Evolutionary conservation across 2,888 invertebrate genomes (phyloP).

Genomic region (Drosophila imparisetae): DNA sequence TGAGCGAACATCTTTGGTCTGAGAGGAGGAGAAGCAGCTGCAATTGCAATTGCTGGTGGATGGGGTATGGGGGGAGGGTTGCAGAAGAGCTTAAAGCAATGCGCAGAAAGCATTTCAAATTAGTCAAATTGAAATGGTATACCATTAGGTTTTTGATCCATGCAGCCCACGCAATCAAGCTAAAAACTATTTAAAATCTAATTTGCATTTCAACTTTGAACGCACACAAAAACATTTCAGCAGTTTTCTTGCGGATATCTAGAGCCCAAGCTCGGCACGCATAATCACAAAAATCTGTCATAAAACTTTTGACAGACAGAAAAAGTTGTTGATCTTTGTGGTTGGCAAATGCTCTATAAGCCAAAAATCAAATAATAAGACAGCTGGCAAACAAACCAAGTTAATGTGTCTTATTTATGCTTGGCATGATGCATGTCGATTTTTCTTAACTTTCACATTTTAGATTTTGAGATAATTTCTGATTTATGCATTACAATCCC

Average conservation of each 20-base stretch:
- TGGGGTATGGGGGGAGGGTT: slow-evolving; percentile 5
- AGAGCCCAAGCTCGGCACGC: slow-evolving; percentile 28
- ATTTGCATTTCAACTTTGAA: slow-evolving; percentile 66
- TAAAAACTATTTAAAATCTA: slow-evolving; percentile 77
- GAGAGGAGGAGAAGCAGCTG: background rate
- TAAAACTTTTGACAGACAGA: slow-evolving; percentile 67
- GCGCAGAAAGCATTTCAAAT: slow-evolving; percentile 52
- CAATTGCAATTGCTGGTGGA: background rate
- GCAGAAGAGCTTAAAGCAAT: slow-evolving; percentile 34
- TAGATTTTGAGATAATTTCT: slow-evolving; percentile 6
- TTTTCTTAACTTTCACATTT: slow-evolving; percentile 19
- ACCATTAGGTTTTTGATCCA: slow-evolving; percentile 61
- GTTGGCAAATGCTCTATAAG: slow-evolving; percentile 42
- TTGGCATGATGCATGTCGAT: slow-evolving; percentile 65
- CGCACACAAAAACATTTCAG: slow-evolving; percentile 43
- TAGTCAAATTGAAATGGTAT: slow-evolving; percentile 69
- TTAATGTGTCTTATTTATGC: slow-evolving; percentile 70
- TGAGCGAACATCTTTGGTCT: slow-evolving; percentile 1
- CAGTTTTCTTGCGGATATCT: slow-evolving; percentile 25
- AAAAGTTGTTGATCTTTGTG: slow-evolving; percentile 49
- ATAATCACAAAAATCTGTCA: slow-evolving; percentile 76
- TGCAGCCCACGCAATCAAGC: slow-evolving; percentile 52
- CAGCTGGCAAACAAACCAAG: slow-evolving; percentile 49
- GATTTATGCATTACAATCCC: slow-evolving; percentile 46
- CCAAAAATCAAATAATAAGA: slow-evolving; percentile 39